Conservation (phyloP, 2,888 invertebrate species). For the Dryadula phaetusa region DNA sequence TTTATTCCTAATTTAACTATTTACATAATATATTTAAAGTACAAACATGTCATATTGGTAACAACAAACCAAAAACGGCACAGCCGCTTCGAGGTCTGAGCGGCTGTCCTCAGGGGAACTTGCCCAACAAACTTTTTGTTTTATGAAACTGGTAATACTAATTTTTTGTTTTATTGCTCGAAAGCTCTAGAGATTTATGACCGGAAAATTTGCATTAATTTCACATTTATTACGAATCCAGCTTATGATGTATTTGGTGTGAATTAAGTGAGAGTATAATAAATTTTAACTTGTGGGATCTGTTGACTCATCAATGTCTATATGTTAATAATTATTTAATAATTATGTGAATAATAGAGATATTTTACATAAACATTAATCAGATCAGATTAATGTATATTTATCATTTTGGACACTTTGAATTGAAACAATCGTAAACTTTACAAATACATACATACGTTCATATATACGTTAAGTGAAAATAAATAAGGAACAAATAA, state of each 20-base stretch:
- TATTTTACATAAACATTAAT: background rate
- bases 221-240: slow-evolving; percentile 76
- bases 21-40: slow-evolving; percentile 5
- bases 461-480: too few species aligned
- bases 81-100: slow-evolving; percentile 49
- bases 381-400: too few species aligned
- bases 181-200: slow-evolving; percentile 78
- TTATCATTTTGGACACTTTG: too few species aligned
- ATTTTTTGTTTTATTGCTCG: slow-evolving; percentile 80
- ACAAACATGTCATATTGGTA: slow-evolving; percentile 35
- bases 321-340: background rate
- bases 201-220: slow-evolving; percentile 80
- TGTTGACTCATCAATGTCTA: background rate
- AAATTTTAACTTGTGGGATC: slow-evolving; percentile 18
- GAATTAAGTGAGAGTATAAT: slow-evolving; percentile 35
- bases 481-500: background rate
- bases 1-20: background rate
- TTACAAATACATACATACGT: too few species aligned
- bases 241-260: slow-evolving; percentile 43
- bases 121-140: slow-evolving; percentile 73
- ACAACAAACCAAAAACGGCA: slow-evolving; percentile 49
- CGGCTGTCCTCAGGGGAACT: slow-evolving; percentile 62
- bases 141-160: slow-evolving; percentile 78
- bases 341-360: background rate
- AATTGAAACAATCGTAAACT: too few species aligned